Evolutionary conservation across 2,888 invertebrate species (phyloP), one percentile per base, ranked within the genome.

Genomic region (Drosophila robusta): DNA sequence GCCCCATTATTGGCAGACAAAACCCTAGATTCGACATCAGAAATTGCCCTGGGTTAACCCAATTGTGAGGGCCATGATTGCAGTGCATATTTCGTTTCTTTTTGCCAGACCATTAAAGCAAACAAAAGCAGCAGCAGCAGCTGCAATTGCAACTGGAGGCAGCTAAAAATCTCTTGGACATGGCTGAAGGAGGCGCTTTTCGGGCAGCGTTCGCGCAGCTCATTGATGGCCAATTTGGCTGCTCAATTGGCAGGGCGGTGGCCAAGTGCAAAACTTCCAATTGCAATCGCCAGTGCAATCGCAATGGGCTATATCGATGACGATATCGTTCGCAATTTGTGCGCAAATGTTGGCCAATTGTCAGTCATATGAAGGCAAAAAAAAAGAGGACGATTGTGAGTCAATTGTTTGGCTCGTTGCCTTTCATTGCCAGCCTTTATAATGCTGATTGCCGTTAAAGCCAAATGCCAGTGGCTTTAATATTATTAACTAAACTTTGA

Each of bases 211-310:
- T 18, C 18, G 49, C 51, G 69, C 62, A 79, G 68, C 76, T 81
- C 82, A 85, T 66, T 78, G 82, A 85, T 78, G 71, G 75, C 68
- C 88, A 85, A 87, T 85, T 85, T 85, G 66, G 76, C 54, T 41
- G 64, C 62, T 58, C 83, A 83, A 88, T 88, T 83, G 89, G 46
- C 58, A 38, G 77, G 87, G 83, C 49, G 63, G 80, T 65, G 68
- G 56, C 12, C 46, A 50, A 64, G 54, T 50, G 47, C 26, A 56
- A 50, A 77, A 77, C 54, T 57, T 57, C 74, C 54, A 54, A 73
- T 51, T 66, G 67, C 72, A 73, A 63, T 72, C 36, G 46, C 39
- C 67, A 47, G 50, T 55, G 69, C 55, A 61, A 62, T 78, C 62
- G 61, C 24, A 63, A 56, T 63, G 63, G 38, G 36, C 52, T 41